Conservation (phyloP, 2,888 invertebrate genomes). For the Diarsia mendica region DNA sequence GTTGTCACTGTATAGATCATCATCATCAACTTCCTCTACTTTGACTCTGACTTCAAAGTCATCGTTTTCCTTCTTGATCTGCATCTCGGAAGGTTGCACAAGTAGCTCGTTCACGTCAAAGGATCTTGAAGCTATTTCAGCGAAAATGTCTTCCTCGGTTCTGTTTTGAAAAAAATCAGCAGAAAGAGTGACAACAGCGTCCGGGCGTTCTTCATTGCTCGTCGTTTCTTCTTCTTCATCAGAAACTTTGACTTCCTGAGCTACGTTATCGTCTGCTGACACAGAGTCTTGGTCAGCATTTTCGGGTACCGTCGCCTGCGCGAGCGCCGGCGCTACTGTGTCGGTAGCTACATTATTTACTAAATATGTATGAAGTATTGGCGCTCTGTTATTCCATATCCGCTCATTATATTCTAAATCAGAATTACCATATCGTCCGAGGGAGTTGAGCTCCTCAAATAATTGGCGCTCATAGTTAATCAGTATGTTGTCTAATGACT, state of each 20-base stretch:
- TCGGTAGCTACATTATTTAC: conserved; percentile 87
- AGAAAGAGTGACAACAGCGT: conserved; percentile 84
- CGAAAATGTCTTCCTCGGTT: conserved; percentile 83
- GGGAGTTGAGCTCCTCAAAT: conserved; percentile 93
- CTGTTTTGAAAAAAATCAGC: conserved; percentile 81
- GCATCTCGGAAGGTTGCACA: conserved; percentile 81
- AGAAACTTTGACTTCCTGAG: conserved; percentile 84
- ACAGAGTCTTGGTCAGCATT: conserved; percentile 79
- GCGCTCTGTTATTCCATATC: conserved; percentile 82
- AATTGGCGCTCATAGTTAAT: conserved; percentile 93
- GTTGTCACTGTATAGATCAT: conserved; percentile 85
- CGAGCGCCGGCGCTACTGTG: conserved; percentile 83
- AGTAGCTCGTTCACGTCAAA: conserved; percentile 88
- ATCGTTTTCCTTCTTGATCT: conserved; percentile 81
- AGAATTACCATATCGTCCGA: conserved; percentile 88
- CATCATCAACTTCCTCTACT: conserved; percentile 79
- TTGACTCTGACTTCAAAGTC: conserved; percentile 79
- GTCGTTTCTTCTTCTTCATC: conserved; percentile 76
- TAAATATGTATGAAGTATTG: conserved; percentile 88
- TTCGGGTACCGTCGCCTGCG: conserved; percentile 77
- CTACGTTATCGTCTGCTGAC: conserved; percentile 86
- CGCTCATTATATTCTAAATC: conserved; percentile 84
- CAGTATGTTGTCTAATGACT: conserved; percentile 92
- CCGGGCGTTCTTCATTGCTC: conserved; percentile 68
- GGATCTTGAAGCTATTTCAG: conserved; percentile 83